Evolutionary conservation across 2,888 invertebrate genomes (phyloP).

Genomic region (Eulithis testata): DNA sequence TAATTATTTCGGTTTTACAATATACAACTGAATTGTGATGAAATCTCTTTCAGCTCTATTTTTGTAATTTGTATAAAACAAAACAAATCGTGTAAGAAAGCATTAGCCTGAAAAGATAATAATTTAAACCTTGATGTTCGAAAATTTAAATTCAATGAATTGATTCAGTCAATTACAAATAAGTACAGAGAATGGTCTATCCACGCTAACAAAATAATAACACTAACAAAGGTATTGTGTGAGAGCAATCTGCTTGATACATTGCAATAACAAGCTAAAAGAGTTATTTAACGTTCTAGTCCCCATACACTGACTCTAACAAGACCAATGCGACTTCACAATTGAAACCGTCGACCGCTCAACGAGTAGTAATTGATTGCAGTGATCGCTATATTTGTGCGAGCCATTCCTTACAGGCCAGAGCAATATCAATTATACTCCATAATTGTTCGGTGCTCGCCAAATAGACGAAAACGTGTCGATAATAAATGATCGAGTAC

Average conservation of each 20-base stretch:
- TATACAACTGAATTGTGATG: too few relatives aligned
- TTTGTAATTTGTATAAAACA: too few relatives aligned
- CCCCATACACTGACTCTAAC: conserved; percentile 34
- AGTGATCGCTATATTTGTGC: conserved; percentile 64
- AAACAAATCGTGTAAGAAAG: too few relatives aligned
- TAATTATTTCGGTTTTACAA: too few relatives aligned
- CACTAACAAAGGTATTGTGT: conserved; percentile 5
- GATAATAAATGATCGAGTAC: conserved; percentile 26
- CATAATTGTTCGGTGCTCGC: conserved; percentile 44
- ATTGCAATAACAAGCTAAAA: conserved; percentile 23
- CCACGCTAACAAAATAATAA: neutral
- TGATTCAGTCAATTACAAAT: too few relatives aligned
- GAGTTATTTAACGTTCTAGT: conserved; percentile 22
- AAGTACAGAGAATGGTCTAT: neutral
- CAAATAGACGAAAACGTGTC: conserved; percentile 51
- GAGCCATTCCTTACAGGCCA: conserved; percentile 59
- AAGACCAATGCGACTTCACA: conserved; percentile 67
- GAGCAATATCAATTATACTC: conserved; percentile 57
- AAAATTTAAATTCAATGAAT: too few relatives aligned
- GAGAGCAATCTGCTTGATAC: conserved; percentile 22
- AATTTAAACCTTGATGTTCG: too few relatives aligned
- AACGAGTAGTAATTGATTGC: conserved; percentile 79
- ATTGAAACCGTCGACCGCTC: conserved; percentile 73
- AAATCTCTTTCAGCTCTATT: too few relatives aligned
- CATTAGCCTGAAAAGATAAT: too few relatives aligned